Conservation (phyloP, 1,140 invertebrate species). For the Eciton burchellii region DNA sequence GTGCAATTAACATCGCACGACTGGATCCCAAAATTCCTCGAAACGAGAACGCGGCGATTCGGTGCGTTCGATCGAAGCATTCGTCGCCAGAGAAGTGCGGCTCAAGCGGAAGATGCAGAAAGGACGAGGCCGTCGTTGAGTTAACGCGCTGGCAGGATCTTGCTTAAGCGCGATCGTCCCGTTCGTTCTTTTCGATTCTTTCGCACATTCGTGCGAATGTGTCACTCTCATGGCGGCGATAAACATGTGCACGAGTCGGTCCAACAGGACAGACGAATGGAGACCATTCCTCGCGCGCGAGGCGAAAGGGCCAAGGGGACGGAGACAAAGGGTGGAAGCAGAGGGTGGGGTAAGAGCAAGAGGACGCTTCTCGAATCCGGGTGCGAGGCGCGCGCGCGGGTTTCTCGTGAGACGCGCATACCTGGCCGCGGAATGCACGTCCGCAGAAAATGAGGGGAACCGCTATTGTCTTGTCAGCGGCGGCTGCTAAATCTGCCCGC, state of each 20-base stretch:
- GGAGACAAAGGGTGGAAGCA: slow-evolving; percentile 50
- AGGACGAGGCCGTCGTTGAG: not conserved
- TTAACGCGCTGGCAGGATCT: not conserved
- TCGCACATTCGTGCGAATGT: slow-evolving; percentile 70
- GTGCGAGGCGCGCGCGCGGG: slow-evolving; percentile 64
- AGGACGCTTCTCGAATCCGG: slow-evolving; percentile 48
- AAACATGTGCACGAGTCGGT: slow-evolving; percentile 69
- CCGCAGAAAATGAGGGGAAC: slow-evolving; percentile 78
- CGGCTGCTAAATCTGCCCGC: slow-evolving; percentile 82
- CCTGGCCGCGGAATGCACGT: slow-evolving; percentile 77
- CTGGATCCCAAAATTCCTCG: slow-evolving; percentile 9
- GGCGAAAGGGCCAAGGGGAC: slow-evolving; percentile 58
- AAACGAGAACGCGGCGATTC: not conserved
- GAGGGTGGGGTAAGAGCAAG: slow-evolving; percentile 36
- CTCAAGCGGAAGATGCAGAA: not conserved
- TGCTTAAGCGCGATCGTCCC: not conserved
- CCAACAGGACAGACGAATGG: slow-evolving; percentile 75
- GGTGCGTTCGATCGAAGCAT: not conserved
- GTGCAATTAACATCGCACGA: not conserved
- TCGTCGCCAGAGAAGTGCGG: not conserved
- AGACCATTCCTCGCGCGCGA: slow-evolving; percentile 65
- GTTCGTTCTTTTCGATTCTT: slow-evolving; percentile 36
- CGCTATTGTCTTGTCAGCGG: slow-evolving; percentile 83
- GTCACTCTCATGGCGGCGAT: slow-evolving; percentile 72
- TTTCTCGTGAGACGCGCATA: slow-evolving; percentile 71